Conservation (phyloP, 1,140 invertebrate species). For the Calosoma granatense region DNA sequence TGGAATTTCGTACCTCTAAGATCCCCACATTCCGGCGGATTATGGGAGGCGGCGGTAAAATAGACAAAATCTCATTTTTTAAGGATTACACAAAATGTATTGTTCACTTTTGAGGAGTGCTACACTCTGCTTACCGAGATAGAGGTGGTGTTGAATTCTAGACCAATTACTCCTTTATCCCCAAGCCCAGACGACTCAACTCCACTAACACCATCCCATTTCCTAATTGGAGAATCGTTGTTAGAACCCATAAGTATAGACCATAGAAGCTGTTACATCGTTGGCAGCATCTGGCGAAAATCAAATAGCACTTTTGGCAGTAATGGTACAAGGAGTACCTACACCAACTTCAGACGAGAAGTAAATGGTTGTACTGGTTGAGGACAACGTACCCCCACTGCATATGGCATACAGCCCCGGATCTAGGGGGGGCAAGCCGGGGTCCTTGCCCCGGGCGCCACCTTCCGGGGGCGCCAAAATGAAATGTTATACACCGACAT, state of each 20-base stretch:
- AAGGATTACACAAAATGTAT: slow-evolving; percentile 16
- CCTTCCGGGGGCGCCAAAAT: no score
- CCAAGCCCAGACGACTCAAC: slow-evolving; percentile 19
- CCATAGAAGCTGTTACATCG: background rate
- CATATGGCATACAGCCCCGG: no score
- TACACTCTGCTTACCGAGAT: slow-evolving; percentile 18
- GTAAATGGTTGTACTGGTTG: background rate
- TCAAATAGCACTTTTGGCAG: background rate
- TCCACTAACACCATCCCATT: slow-evolving; percentile 29
- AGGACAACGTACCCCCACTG: background rate
- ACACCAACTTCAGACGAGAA: background rate
- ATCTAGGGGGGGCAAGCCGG: no score
- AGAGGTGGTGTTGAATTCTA: slow-evolving; percentile 23
- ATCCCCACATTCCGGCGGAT: slow-evolving; percentile 27
- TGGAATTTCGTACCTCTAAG: slow-evolving; percentile 27
- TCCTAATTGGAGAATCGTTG: slow-evolving; percentile 27
- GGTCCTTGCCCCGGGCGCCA: no score
- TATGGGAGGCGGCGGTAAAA: slow-evolving; percentile 28
- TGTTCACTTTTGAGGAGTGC: slow-evolving; percentile 15
- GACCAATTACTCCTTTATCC: slow-evolving; percentile 24
- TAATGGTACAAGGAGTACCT: background rate
- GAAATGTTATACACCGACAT: no score
- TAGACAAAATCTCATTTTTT: slow-evolving; percentile 23
- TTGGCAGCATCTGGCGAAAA: background rate
- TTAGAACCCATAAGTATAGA: slow-evolving; percentile 13